Evolutionary conservation across 2,888 invertebrate species (phyloP).

Genomic region (Eurytoma californica): DNA sequence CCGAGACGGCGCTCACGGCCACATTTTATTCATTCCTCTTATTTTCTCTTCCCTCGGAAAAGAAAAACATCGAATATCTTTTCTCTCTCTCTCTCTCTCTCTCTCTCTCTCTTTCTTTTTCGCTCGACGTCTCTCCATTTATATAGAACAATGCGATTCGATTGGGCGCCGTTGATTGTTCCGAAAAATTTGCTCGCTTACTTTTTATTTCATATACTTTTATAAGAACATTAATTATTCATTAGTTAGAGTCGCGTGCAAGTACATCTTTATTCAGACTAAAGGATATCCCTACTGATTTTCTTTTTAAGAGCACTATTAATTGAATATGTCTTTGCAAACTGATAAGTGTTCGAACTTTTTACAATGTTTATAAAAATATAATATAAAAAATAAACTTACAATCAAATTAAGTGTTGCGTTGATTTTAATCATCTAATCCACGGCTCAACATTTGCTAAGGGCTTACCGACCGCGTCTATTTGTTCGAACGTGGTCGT

Average conservation of each 20-base stretch:
- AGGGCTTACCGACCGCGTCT: not conserved
- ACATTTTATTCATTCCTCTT: constrained; percentile 4
- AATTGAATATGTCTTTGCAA: not conserved
- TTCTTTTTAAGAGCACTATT: not conserved
- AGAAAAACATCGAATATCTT: not conserved
- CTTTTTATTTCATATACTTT: constrained; percentile 51
- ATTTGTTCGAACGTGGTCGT: constrained; percentile 10
- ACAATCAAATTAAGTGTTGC: not conserved
- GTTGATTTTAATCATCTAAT: not conserved
- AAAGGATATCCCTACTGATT: not conserved
- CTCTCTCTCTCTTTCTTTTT: constrained; percentile 1
- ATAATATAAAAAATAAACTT: constrained; percentile 49
- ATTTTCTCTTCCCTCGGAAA: not conserved
- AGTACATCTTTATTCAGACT: too few relatives aligned
- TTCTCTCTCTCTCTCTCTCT: not conserved
- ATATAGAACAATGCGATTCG: not conserved
- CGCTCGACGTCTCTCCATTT: not conserved
- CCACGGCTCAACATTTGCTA: not conserved
- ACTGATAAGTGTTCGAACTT: not conserved
- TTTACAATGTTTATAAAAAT: constrained; percentile 54
- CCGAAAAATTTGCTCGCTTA: constrained; percentile 17
- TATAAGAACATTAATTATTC: constrained; percentile 38
- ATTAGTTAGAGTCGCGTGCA: not conserved
- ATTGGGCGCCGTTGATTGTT: constrained; percentile 12
- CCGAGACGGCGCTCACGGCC: not conserved